Evolutionary conservation across 2,113 vertebrate species (phyloP).

Genomic region (Porphyrio hochstetteri): DNA sequence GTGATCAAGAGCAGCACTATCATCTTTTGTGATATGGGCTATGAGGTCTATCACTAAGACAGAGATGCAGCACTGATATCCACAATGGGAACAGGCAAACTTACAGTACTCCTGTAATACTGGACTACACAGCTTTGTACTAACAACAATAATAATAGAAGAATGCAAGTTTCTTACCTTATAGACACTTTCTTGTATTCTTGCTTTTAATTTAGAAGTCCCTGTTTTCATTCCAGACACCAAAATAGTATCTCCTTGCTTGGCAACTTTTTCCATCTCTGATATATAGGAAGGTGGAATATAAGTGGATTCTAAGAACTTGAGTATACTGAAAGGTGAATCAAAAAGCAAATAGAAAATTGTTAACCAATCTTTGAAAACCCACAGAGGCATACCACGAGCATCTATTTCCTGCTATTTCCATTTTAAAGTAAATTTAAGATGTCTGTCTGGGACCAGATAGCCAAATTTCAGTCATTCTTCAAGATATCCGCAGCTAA

Average conservation of each 20-base stretch:
- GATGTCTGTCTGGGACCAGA: background rate
- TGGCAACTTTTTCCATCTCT: slow-evolving; percentile 93
- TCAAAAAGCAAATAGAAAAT: background rate
- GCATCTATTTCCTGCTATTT: background rate
- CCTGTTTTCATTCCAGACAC: slow-evolving; percentile 84
- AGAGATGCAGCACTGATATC: background rate
- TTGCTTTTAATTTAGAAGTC: slow-evolving; percentile 79
- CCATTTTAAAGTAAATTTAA: background rate
- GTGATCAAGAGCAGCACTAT: background rate
- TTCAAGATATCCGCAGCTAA: background rate
- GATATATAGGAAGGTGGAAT: slow-evolving; percentile 89
- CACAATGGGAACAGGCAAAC: background rate
- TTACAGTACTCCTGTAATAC: background rate
- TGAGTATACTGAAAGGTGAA: slow-evolving; percentile 83
- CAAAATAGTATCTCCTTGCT: slow-evolving; percentile 88
- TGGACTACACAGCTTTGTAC: background rate
- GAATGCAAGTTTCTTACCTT: slow-evolving; percentile 59
- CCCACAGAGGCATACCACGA: background rate
- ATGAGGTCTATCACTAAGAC: background rate
- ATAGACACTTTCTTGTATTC: slow-evolving; percentile 78
- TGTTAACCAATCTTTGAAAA: background rate
- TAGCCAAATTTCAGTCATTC: background rate
- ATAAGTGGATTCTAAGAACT: slow-evolving; percentile 93
- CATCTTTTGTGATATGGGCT: background rate
- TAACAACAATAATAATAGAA: background rate